phyloP scores from a whole-genome alignment of 2,113 vertebrate species.

The Eulemur macaco region DNA sequence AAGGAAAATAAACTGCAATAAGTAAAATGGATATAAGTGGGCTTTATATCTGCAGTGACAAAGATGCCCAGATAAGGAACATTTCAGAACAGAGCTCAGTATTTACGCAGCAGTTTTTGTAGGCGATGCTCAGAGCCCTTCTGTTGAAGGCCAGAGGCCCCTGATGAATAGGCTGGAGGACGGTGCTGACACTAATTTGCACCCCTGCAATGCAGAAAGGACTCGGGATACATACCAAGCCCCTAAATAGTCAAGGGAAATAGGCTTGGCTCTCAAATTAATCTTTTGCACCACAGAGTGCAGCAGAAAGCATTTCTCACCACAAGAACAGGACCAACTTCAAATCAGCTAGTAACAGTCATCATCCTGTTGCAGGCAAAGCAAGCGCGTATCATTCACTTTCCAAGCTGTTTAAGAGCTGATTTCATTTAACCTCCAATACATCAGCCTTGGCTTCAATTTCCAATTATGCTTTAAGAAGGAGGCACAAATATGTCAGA shows the following conservation, averaged over 20 bases:
- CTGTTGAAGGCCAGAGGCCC: not conserved
- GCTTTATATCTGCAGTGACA: not conserved
- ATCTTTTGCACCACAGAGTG: not conserved
- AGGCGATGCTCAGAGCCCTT: not conserved
- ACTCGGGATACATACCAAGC: not conserved
- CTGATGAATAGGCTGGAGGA: not conserved
- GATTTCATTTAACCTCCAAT: constrained; percentile 82
- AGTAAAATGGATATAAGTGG: not conserved
- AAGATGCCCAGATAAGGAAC: not conserved
- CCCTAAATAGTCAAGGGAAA: not conserved
- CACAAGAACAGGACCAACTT: constrained; percentile 39
- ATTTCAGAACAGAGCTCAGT: not conserved
- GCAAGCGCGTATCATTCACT: constrained; percentile 65
- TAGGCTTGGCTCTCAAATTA: not conserved
- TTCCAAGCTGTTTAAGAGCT: constrained; percentile 74
- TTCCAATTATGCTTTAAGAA: constrained; percentile 77
- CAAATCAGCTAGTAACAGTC: constrained; percentile 53
- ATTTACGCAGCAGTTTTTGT: fast-evolving
- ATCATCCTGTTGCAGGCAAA: constrained; percentile 52
- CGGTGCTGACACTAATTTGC: not conserved
- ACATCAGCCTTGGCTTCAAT: constrained; percentile 76
- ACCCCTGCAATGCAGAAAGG: not conserved
- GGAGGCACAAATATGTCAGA: constrained; percentile 78
- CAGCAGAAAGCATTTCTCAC: constrained; percentile 60
- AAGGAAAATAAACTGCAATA: not conserved